Conservation (phyloP, 2,797 vertebrate genomes). For the Ceyx erithaca region DNA sequence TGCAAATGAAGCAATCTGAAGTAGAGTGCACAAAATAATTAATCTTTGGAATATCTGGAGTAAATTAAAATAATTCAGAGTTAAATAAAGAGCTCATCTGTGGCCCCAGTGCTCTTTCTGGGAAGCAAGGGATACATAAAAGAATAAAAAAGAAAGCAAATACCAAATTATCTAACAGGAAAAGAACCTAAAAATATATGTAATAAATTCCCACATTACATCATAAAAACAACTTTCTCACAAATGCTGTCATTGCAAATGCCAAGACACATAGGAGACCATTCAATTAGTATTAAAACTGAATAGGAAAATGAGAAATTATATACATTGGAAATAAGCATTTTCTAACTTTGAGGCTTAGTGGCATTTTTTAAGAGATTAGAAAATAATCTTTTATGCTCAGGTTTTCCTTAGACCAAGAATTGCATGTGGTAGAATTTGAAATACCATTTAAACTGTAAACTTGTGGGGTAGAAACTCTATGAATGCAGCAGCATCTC, state of each 20-base stretch:
- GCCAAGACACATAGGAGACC: background rate
- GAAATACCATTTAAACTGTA: background rate
- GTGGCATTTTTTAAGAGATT: background rate
- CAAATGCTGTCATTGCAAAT: slow-evolving; percentile 36
- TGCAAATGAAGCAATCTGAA: slow-evolving; percentile 45
- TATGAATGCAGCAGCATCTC: background rate
- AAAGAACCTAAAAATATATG: slow-evolving; percentile 35
- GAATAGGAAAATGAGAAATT: slow-evolving; percentile 3
- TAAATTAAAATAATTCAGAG: slow-evolving; percentile 42
- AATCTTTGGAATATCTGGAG: slow-evolving; percentile 47
- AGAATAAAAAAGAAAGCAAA: slow-evolving; percentile 38
- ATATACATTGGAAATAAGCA: background rate
- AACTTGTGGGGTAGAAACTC: background rate
- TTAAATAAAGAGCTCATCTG: slow-evolving; percentile 56
- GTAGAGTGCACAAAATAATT: slow-evolving; percentile 35
- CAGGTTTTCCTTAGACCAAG: background rate
- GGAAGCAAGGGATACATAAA: slow-evolving; percentile 22
- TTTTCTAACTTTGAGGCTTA: background rate
- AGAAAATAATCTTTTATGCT: background rate
- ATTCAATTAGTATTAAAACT: slow-evolving; percentile 7
- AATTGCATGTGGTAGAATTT: background rate
- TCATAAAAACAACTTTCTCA: slow-evolving; percentile 52
- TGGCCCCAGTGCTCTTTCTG: slow-evolving; percentile 1
- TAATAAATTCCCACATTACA: slow-evolving; percentile 49
- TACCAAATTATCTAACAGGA: slow-evolving; percentile 8